A percentile compares a stretch with the other conserved stretches of the same genome.
Evolutionary conservation across 2,797 vertebrate species (phyloP).

Genomic region (Danio choprae): DNA sequence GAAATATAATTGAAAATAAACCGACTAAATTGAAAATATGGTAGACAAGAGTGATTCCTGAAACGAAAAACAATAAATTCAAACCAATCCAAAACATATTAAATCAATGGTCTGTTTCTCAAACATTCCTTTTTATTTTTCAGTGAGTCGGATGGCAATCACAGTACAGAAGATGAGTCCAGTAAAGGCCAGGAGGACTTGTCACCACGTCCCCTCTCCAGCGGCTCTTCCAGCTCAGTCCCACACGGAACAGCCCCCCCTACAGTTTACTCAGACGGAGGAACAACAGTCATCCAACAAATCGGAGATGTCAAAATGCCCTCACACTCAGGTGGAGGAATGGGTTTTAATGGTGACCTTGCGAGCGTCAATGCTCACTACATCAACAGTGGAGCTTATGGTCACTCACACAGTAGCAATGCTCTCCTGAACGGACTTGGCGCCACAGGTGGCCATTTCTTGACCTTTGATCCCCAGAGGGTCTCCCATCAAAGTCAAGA

Average conservation of each 20-base stretch:
- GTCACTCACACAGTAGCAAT: slow-evolving; percentile 83
- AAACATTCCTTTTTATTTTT: slow-evolving; percentile 22
- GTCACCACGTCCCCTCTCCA: slow-evolving; percentile 91
- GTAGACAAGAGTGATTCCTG: not conserved
- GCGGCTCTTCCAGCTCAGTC: slow-evolving; percentile 84
- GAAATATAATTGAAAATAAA: slow-evolving; percentile 6
- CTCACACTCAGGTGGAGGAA: slow-evolving; percentile 64
- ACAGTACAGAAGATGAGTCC: slow-evolving; percentile 94
- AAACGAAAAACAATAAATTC: not conserved
- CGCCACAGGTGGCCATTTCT: slow-evolving; percentile 85
- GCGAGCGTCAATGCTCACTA: slow-evolving; percentile 82
- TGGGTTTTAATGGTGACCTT: slow-evolving; percentile 58
- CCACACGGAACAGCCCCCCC: slow-evolving; percentile 80
- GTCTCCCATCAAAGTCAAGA: slow-evolving; percentile 60
- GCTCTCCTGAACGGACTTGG: slow-evolving; percentile 79
- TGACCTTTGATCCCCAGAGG: slow-evolving; percentile 79
- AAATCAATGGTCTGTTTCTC: not conserved
- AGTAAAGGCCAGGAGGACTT: slow-evolving; percentile 97
- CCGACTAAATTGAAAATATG: not conserved
- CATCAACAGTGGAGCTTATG: slow-evolving; percentile 88
- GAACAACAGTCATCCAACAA: slow-evolving; percentile 91
- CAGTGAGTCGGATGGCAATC: slow-evolving; percentile 88
- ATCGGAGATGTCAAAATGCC: slow-evolving; percentile 96
- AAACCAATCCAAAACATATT: slow-evolving; percentile 13
- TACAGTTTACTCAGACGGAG: slow-evolving; percentile 74